Conservation (phyloP, 2,797 vertebrate species). For the Gymnocypris eckloni region DNA sequence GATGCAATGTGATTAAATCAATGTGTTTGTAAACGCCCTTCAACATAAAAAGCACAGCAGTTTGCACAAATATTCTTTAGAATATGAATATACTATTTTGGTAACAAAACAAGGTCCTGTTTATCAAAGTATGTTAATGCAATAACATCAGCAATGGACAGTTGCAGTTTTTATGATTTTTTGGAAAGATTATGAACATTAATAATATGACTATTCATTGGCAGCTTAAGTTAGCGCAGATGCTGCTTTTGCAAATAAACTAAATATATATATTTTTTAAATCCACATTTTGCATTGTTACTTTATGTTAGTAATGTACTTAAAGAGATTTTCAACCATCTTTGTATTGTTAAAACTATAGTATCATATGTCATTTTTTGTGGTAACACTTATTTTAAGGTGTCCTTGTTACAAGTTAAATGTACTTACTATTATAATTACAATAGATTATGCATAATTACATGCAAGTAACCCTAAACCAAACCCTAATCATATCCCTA, state of each 20-base stretch:
- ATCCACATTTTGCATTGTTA: not conserved
- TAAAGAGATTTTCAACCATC: not conserved
- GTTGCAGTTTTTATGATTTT: not conserved
- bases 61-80: not conserved
- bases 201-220: not conserved
- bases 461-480: too few relatives aligned
- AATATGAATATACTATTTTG: not conserved
- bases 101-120: not conserved
- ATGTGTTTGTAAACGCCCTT: not conserved
- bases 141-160: not conserved
- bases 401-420: too few relatives aligned
- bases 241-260: not conserved
- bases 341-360: not conserved
- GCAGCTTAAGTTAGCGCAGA: not conserved
- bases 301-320: not conserved
- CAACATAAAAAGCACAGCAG: conserved; percentile 9
- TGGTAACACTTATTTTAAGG: too few relatives aligned
- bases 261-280: not conserved
- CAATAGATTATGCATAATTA: too few relatives aligned
- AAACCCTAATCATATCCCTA: too few relatives aligned
- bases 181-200: not conserved
- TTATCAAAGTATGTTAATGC: not conserved
- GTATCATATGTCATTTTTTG: too few relatives aligned
- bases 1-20: not conserved
- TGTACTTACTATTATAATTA: too few relatives aligned